A percentile compares a stretch with the other conserved stretches of the same genome.
Evolutionary conservation across 2,888 invertebrate species (phyloP).

Genomic region (Mesoligia furuncula): DNA sequence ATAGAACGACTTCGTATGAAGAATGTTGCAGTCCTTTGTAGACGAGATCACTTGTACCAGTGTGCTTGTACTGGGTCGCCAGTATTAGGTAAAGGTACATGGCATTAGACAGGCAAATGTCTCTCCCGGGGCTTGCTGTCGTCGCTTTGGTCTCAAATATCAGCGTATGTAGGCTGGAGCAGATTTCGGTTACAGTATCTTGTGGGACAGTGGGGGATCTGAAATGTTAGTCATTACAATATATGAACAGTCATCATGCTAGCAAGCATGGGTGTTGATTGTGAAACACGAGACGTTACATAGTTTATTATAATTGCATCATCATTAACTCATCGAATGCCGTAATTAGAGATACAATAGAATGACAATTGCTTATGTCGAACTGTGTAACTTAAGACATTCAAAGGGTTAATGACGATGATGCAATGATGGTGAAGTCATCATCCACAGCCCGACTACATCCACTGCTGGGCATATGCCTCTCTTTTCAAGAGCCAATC

Average conservation of each 20-base stretch:
- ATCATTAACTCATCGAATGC: too few relatives aligned
- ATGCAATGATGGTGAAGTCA: too few relatives aligned
- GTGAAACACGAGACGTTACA: background rate
- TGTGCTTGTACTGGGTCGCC: conserved; percentile 17
- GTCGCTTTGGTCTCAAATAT: conserved; percentile 64
- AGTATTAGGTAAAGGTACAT: conserved; percentile 57
- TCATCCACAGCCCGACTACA: too few relatives aligned
- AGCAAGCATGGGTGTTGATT: background rate
- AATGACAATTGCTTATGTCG: too few relatives aligned
- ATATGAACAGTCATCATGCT: background rate
- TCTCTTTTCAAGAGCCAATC: too few relatives aligned
- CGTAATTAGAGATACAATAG: too few relatives aligned
- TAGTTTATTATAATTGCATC: background rate
- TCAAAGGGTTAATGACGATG: too few relatives aligned
- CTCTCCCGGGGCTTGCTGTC: conserved; percentile 71
- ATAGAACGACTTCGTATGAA: conserved; percentile 60
- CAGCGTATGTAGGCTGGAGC: conserved; percentile 64
- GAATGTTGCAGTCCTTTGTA: conserved; percentile 51
- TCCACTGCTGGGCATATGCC: too few relatives aligned
- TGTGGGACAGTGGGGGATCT: conserved; percentile 74
- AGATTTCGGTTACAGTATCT: conserved; percentile 62
- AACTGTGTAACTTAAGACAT: too few relatives aligned
- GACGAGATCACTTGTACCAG: conserved; percentile 19
- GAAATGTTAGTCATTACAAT: conserved; percentile 57
- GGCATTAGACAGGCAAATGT: conserved; percentile 75